These are phyloP conservation scores for Actinia tenebrosa DNA, from an alignment of 64 coral and sea anemone genomes.

Conservation along the genomic window DNA sequence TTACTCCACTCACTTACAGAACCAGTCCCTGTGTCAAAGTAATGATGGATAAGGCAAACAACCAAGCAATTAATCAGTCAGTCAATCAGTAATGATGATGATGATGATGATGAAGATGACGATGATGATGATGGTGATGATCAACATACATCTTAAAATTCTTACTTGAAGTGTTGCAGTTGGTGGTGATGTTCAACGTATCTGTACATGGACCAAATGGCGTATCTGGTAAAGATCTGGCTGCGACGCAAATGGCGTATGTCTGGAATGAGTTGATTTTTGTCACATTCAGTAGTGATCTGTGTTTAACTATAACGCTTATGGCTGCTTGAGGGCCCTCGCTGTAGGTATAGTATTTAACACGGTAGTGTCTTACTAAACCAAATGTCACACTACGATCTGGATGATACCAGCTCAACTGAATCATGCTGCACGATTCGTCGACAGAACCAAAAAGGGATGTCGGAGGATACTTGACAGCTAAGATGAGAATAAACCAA, in stretches of 20 bases:
- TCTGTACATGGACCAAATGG: constrained; percentile 7
- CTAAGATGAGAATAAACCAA: neutral
- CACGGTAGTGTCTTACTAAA: neutral
- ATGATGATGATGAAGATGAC: no score
- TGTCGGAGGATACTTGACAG: neutral
- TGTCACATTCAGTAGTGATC: neutral
- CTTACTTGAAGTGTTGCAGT: neutral
- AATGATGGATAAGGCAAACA: neutral
- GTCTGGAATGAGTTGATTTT: neutral
- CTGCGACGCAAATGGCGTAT: constrained; percentile 4
- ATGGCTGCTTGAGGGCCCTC: neutral
- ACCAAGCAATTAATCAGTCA: no score
- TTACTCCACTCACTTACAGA: neutral
- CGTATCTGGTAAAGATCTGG: neutral
- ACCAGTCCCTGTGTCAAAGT: neutral
- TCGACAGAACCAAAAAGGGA: neutral
- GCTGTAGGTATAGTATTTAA: neutral
- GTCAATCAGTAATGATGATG: no score
- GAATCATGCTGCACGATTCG: neutral
- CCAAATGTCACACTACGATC: neutral
- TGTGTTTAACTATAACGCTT: neutral
- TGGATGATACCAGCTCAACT: neutral
- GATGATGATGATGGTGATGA: no score
- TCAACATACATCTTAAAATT: neutral
- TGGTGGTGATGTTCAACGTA: neutral